Evolutionary conservation across 1,140 invertebrate species (phyloP).

Genomic region (Ectropis grisescens): DNA sequence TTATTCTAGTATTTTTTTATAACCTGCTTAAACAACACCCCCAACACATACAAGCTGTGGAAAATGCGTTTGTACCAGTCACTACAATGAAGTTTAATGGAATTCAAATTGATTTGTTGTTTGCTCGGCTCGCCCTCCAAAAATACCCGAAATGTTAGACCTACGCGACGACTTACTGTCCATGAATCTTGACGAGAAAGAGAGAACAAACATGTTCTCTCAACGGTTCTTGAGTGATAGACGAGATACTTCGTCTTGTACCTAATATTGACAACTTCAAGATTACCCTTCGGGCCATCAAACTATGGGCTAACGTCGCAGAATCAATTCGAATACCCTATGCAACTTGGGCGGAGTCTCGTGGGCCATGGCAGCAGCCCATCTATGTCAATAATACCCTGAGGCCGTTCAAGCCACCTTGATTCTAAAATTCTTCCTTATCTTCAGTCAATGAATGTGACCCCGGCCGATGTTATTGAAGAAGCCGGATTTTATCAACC

Average conservation of each 20-base stretch:
- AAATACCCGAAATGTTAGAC: constrained; percentile 89
- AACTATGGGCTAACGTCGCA: constrained; percentile 75
- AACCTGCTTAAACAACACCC: too few species aligned
- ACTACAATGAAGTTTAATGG: too few species aligned
- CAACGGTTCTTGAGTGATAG: constrained; percentile 98
- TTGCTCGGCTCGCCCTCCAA: constrained; percentile 94
- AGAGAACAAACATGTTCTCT: too few species aligned
- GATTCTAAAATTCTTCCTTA: constrained; percentile 97
- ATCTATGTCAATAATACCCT: constrained; percentile 98
- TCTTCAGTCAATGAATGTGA: constrained; percentile 99
- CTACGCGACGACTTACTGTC: constrained; percentile 94
- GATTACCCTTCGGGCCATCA: constrained; percentile 93
- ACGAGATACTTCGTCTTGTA: constrained; percentile 93
- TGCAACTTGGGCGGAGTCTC: constrained; percentile 97
- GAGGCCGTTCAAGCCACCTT: constrained; percentile 95
- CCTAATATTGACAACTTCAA: constrained; percentile 96
- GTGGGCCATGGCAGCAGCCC: constrained; percentile 98
- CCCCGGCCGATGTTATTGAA: constrained; percentile 96
- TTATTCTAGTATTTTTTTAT: too few species aligned
- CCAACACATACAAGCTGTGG: too few species aligned
- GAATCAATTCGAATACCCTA: constrained; percentile 97
- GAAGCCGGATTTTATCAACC: constrained; percentile 87
- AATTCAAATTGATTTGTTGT: too few species aligned
- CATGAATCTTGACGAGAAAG: too few species aligned
- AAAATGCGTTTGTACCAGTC: too few species aligned